Evolutionary conservation across 1,140 invertebrate species (phyloP).

Genomic region (Trichogramma pretiosum): DNA sequence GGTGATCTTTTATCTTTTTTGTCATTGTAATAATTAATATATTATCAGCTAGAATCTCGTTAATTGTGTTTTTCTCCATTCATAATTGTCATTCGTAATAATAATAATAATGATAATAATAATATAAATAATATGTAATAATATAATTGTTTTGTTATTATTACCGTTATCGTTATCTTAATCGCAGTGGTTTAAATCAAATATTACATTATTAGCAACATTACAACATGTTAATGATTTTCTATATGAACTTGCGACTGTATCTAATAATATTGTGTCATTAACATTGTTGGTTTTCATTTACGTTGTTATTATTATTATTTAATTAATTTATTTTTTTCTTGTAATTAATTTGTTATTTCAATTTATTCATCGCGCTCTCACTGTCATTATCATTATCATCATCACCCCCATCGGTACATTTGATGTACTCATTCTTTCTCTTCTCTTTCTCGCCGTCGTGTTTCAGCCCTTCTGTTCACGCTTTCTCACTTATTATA

Average conservation of each 20-base stretch:
- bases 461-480: too few species aligned
- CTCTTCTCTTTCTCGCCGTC: too few species aligned
- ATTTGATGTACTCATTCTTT: too few species aligned
- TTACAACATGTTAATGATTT: conserved; percentile 32
- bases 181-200: conserved; percentile 25
- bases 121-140: too few species aligned
- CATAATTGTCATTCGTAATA: conserved; percentile 35
- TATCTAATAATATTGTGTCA: conserved; percentile 30
- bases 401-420: too few species aligned
- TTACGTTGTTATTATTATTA: too few species aligned
- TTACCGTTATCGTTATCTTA: conserved; percentile 30
- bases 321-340: too few species aligned
- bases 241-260: conserved; percentile 32
- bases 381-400: too few species aligned
- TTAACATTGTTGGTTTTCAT: conserved; percentile 19
- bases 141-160: too few species aligned
- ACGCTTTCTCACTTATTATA: too few species aligned
- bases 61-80: conserved; percentile 30
- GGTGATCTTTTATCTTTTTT: conserved; percentile 28
- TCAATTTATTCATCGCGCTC: conserved; percentile 10
- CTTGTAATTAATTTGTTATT: too few species aligned
- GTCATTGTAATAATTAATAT: conserved; percentile 26
- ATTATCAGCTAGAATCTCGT: conserved; percentile 33
- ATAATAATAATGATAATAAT: too few species aligned
- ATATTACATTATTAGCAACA: conserved; percentile 32